Conservation (phyloP, 2,797 vertebrate genomes). For the Pseudochirops cupreus region DNA sequence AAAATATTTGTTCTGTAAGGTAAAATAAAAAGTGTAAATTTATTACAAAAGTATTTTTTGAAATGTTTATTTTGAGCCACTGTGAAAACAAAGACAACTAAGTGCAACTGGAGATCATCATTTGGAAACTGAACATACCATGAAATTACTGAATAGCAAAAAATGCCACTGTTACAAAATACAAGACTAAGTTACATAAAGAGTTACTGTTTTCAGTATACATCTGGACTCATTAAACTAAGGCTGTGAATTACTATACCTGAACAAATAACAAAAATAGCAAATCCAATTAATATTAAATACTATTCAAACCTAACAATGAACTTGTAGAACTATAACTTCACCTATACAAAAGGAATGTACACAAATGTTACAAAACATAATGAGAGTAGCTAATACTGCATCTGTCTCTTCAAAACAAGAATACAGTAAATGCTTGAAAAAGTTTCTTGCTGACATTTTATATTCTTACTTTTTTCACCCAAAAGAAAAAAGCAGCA, state of each 20-base stretch:
- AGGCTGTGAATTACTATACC: constrained; percentile 85
- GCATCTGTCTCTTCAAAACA: constrained; percentile 75
- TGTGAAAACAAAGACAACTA: constrained; percentile 89
- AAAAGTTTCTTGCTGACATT: constrained; percentile 64
- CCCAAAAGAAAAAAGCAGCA: constrained; percentile 9
- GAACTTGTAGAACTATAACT: constrained; percentile 80
- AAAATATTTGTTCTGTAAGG: background rate
- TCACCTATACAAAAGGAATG: constrained; percentile 88
- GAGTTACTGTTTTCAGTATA: constrained; percentile 84
- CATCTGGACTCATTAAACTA: constrained; percentile 82
- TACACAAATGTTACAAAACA: constrained; percentile 86
- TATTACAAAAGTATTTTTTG: constrained; percentile 79
- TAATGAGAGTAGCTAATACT: constrained; percentile 85
- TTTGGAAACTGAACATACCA: constrained; percentile 88
- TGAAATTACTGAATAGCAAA: constrained; percentile 86
- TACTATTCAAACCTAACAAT: constrained; percentile 87
- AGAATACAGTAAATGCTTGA: constrained; percentile 72
- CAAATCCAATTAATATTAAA: constrained; percentile 87
- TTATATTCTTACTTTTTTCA: constrained; percentile 37
- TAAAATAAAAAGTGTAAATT: constrained; percentile 72
- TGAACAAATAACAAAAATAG: constrained; percentile 87
- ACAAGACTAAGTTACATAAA: constrained; percentile 90
- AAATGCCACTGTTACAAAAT: constrained; percentile 80
- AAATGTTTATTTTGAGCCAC: constrained; percentile 92
- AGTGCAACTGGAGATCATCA: constrained; percentile 88